Evolutionary conservation across 2,888 invertebrate genomes (phyloP).

Genomic region (Thymelicus acteon): DNA sequence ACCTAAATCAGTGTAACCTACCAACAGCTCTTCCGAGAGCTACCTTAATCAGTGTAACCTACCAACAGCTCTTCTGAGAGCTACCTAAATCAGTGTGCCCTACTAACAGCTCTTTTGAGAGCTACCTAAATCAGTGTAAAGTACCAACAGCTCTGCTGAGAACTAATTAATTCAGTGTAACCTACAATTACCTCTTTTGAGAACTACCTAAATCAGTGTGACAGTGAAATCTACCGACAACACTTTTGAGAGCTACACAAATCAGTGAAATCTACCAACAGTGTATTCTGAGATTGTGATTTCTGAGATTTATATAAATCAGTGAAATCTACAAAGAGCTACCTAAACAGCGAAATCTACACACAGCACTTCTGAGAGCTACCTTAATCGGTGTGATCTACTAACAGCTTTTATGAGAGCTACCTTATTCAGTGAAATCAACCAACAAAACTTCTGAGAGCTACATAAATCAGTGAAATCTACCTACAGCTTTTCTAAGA

Average conservation of each 20-base stretch:
- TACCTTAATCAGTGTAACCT: slow-evolving; percentile 26
- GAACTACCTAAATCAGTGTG: slow-evolving; percentile 2
- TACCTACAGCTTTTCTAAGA: neutral
- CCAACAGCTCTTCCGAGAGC: slow-evolving; percentile 2
- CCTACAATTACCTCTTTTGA: slow-evolving; percentile 1
- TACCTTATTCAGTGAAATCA: slow-evolving; percentile 10
- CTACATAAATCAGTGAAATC: slow-evolving; percentile 12
- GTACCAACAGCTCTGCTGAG: too few relatives aligned
- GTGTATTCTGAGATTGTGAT: too few relatives aligned
- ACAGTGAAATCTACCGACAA: too few relatives aligned
- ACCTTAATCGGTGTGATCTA: too few relatives aligned
- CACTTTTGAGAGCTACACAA: too few relatives aligned
- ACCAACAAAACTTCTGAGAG: slow-evolving; percentile 10
- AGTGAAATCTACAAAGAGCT: too few relatives aligned
- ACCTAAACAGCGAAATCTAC: too few relatives aligned
- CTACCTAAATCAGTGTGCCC: slow-evolving; percentile 24
- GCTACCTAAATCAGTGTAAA: too few relatives aligned
- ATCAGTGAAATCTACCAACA: too few relatives aligned
- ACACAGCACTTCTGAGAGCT: too few relatives aligned
- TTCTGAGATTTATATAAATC: too few relatives aligned
- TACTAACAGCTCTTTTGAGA: slow-evolving; percentile 35
- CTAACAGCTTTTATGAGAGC: too few relatives aligned
- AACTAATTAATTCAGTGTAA: slow-evolving; percentile 25
- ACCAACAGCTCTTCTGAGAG: slow-evolving; percentile 32
- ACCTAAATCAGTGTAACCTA: slow-evolving; percentile 12